Conservation (phyloP, 92 coral and sea anemone genomes). For the Zoanthus sociatus region DNA sequence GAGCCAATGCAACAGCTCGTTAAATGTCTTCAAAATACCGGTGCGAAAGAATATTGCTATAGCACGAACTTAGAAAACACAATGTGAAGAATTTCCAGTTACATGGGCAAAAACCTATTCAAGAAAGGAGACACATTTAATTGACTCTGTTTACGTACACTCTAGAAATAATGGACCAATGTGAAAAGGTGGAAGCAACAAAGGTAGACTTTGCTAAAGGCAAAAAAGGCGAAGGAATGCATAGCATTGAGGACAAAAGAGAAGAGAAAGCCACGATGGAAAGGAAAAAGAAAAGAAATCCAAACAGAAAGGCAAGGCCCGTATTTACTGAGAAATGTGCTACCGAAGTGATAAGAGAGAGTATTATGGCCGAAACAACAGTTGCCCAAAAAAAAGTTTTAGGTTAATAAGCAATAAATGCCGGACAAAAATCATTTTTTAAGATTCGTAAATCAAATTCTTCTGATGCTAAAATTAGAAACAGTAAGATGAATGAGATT, state of each 20-base stretch:
- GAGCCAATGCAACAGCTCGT: not conserved
- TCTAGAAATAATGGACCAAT: not conserved
- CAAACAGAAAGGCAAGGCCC: not conserved
- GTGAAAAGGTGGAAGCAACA: not conserved
- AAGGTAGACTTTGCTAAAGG: not conserved
- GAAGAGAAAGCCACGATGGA: not conserved
- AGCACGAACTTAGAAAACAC: not conserved
- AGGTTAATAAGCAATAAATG: slow-evolving; percentile 28
- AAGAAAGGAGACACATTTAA: not conserved
- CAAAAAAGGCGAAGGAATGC: not conserved
- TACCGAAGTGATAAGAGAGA: not conserved
- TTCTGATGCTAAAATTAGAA: too few species aligned
- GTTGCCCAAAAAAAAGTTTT: slow-evolving; percentile 57
- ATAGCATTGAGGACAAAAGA: not conserved
- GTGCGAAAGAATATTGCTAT: not conserved
- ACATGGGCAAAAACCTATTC: not conserved
- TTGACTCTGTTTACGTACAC: not conserved
- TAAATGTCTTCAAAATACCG: not conserved
- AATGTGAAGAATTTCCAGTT: not conserved
- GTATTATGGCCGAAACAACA: slow-evolving; percentile 24
- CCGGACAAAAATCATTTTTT: too few species aligned
- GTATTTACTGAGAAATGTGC: not conserved
- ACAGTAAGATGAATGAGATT: too few species aligned
- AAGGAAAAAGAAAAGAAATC: not conserved
- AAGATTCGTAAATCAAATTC: too few species aligned